phyloP scores from a whole-genome alignment of 2,888 invertebrate species.

The Polymixis flavicincta region DNA sequence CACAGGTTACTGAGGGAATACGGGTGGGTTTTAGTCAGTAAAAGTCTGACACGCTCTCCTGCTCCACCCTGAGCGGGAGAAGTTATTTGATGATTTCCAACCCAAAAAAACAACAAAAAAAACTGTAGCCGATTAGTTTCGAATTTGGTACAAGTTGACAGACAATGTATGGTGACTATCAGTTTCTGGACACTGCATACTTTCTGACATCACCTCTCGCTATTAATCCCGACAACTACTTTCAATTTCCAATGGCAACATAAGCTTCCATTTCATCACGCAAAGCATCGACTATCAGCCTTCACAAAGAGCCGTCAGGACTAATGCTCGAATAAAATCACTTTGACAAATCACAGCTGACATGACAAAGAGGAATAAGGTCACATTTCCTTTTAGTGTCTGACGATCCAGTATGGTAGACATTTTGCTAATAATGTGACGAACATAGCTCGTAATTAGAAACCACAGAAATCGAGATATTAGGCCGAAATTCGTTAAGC shows the following conservation, averaged over 20 bases:
- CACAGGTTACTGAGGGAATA: no score
- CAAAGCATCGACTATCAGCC: neutral
- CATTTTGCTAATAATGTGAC: conserved; percentile 66
- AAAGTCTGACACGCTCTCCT: no score
- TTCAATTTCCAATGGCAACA: neutral
- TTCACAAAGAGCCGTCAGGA: neutral
- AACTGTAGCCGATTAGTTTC: neutral
- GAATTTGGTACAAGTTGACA: neutral
- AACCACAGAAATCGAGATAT: conserved; percentile 72
- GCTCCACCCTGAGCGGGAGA: no score
- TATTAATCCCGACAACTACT: neutral
- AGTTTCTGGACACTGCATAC: neutral
- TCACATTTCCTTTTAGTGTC: conserved; percentile 1
- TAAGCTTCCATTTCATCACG: neutral
- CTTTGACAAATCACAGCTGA: conserved; percentile 7
- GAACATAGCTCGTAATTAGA: conserved; percentile 74
- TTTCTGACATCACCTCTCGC: neutral
- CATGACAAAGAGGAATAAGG: neutral
- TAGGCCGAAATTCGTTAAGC: conserved; percentile 33
- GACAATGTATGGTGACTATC: no score
- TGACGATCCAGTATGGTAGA: conserved; percentile 7
- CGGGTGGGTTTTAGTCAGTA: no score
- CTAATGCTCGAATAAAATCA: neutral
- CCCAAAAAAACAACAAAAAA: no score
- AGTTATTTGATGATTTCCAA: no score